Evolutionary conservation across 2,797 vertebrate species (phyloP).

Genomic region (Alexandromys oeconomus): DNA sequence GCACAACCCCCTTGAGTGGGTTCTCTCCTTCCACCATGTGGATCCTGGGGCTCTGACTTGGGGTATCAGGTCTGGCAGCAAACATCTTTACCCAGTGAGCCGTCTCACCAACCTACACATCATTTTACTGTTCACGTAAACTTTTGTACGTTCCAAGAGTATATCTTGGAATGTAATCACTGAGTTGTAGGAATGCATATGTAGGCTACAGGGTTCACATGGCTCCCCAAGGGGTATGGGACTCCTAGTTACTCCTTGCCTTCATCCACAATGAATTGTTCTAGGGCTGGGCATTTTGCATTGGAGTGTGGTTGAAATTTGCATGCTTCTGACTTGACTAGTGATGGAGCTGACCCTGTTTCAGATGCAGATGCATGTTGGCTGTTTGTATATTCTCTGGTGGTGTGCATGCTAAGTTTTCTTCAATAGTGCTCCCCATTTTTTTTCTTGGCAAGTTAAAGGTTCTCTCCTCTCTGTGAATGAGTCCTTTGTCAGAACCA

Average conservation of each 20-base stretch:
- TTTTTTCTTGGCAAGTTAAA: conserved; percentile 42
- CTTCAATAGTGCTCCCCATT: background rate
- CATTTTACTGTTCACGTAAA: background rate
- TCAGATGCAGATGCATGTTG: background rate
- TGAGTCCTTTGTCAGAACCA: conserved; percentile 66
- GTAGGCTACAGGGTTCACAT: background rate
- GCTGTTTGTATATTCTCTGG: conserved; percentile 18
- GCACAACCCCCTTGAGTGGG: background rate
- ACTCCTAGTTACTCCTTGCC: background rate
- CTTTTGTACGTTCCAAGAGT: background rate
- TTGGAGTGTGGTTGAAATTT: background rate
- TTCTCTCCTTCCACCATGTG: background rate
- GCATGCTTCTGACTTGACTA: background rate
- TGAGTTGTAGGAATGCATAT: background rate
- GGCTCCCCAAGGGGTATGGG: background rate
- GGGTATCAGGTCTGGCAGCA: background rate
- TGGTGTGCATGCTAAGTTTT: background rate
- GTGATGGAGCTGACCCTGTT: background rate
- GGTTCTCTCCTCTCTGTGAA: conserved; percentile 70
- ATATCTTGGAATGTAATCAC: background rate
- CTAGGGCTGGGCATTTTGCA: background rate
- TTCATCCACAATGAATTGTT: background rate
- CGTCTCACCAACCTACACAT: background rate
- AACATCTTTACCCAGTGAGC: background rate
- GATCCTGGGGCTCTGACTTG: background rate